Percentiles rank a stretch among this genome's conserved stretches.
Evolutionary conservation across 2,888 invertebrate genomes (phyloP).

Genomic region (Agriopis marginaria): DNA sequence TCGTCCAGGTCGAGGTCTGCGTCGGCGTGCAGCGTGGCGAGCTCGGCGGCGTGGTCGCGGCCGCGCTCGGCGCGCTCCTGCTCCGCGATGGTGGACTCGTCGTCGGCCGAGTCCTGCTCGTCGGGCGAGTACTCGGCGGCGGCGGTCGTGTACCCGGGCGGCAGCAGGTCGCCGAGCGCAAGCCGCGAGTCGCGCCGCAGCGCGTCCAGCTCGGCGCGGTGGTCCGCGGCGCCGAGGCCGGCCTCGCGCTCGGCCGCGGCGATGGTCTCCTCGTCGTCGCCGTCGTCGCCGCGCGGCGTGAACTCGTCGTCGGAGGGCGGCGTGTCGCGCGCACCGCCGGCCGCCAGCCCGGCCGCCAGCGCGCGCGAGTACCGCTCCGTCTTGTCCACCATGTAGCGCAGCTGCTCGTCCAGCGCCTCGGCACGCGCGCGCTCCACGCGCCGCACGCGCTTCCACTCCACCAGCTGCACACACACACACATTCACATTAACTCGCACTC

Average conservation of each 20-base stretch:
- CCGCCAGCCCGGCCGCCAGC: constrained; percentile 93
- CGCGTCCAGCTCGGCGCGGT: constrained; percentile 92
- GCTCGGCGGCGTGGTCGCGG: constrained; percentile 87
- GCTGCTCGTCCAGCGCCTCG: constrained; percentile 97
- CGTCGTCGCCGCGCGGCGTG: constrained; percentile 90
- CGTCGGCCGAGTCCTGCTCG: constrained; percentile 89
- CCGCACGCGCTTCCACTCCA: constrained; percentile 97
- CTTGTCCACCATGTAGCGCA: constrained; percentile 99
- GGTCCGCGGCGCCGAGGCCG: constrained; percentile 82
- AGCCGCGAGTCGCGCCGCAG: constrained; percentile 95
- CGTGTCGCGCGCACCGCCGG: constrained; percentile 68
- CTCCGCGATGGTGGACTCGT: constrained; percentile 75
- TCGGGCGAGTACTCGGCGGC: constrained; percentile 62
- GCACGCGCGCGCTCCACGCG: constrained; percentile 97
- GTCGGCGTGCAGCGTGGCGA: constrained; percentile 92
- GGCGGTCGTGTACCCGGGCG: constrained; percentile 90
- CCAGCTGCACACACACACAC: constrained; percentile 84
- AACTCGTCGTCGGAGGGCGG: constrained; percentile 90
- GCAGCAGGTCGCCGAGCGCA: constrained; percentile 95
- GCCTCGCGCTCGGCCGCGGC: constrained; percentile 93
- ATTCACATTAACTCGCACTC: neutral
- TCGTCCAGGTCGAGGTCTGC: constrained; percentile 94
- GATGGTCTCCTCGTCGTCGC: constrained; percentile 97
- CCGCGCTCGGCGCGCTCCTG: constrained; percentile 89
- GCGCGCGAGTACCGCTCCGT: constrained; percentile 98